Conservation (phyloP, 2,888 invertebrate genomes). For the Aricia artaxerxes region DNA sequence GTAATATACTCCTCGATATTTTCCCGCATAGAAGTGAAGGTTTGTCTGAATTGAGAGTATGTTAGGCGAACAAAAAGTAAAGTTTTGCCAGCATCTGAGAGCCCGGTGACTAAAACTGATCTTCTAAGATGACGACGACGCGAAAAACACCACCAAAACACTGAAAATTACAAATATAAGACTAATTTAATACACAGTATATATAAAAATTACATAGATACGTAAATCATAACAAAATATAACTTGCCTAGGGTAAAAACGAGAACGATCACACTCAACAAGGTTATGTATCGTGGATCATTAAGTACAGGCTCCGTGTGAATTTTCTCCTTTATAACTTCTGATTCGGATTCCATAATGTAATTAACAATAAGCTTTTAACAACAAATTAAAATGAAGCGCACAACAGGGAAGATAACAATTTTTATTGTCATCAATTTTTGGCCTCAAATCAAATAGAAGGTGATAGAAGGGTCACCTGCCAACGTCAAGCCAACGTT, state of each 20-base stretch:
- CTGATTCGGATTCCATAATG: conserved; percentile 68
- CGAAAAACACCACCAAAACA: conserved; percentile 82
- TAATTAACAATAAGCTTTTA: neutral
- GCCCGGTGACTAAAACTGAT: conserved; percentile 89
- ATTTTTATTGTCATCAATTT: neutral
- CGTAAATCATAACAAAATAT: neutral
- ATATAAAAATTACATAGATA: neutral
- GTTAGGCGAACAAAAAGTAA: conserved; percentile 89
- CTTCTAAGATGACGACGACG: conserved; percentile 80
- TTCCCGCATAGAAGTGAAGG: conserved; percentile 94
- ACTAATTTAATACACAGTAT: neutral
- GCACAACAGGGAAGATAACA: neutral
- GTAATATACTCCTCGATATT: conserved; percentile 86
- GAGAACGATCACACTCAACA: conserved; percentile 67
- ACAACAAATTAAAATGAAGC: neutral
- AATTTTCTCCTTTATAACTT: conserved; percentile 72
- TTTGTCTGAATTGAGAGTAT: conserved; percentile 85
- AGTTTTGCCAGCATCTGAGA: conserved; percentile 95
- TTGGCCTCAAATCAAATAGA: conserved; percentile 1
- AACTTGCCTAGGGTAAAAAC: conserved; percentile 65
- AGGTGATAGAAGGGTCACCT: neutral
- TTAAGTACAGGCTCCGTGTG: conserved; percentile 70
- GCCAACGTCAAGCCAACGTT: conserved; percentile 25
- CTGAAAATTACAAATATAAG: conserved; percentile 61
- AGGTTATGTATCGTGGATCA: conserved; percentile 74